Conservation (phyloP, 2,888 invertebrate species). For the Pyrgus malvae region DNA sequence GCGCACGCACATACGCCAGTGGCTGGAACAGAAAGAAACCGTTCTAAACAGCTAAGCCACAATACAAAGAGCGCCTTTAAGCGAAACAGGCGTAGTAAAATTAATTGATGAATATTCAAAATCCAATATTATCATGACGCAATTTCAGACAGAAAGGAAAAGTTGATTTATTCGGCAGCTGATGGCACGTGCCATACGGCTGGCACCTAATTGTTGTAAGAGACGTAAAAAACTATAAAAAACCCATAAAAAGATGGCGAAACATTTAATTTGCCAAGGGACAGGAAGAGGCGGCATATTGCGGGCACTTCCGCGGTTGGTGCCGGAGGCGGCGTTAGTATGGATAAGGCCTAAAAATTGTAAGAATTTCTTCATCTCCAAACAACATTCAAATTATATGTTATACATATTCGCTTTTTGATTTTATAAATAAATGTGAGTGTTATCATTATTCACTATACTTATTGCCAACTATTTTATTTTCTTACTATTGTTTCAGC, state of each 20-base stretch:
- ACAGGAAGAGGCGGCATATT: conserved; percentile 76
- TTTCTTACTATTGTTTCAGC: no score
- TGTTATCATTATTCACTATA: no score
- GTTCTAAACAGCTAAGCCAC: no score
- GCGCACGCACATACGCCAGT: no score
- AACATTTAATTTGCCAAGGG: conserved; percentile 62
- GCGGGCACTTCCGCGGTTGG: conserved; percentile 74
- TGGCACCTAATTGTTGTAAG: conserved; percentile 52
- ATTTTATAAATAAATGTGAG: no score
- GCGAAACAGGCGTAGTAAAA: no score
- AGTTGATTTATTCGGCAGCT: conserved; percentile 46
- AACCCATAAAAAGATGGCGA: conserved; percentile 57
- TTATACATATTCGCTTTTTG: no score
- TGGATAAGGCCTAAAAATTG: conserved; percentile 44
- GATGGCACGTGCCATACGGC: conserved; percentile 69
- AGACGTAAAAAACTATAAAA: conserved; percentile 47
- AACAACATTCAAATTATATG: no score
- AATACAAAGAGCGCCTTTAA: no score
- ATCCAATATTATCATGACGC: conserved; percentile 13
- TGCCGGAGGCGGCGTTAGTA: conserved; percentile 35
- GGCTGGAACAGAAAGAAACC: no score
- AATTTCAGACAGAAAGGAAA: conserved; percentile 53
- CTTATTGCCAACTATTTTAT: no score
- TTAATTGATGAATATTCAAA: neutral
- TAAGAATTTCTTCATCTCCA: neutral